These are phyloP conservation scores for Tamias sibiricus DNA, from an alignment of 2,113 vertebrate species.

Conservation along the genomic window DNA sequence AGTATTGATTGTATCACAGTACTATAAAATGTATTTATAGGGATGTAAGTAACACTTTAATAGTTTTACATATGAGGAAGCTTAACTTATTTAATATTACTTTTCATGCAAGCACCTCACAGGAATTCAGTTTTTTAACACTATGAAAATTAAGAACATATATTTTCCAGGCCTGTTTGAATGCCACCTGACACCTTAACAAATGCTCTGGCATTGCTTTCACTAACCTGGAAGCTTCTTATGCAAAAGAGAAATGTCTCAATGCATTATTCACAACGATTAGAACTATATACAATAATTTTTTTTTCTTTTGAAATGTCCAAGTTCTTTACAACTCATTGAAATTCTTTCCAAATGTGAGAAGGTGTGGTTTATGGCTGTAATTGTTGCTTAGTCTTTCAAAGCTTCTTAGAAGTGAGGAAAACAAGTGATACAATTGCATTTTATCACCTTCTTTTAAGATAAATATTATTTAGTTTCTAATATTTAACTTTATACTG, in stretches of 20 bases:
- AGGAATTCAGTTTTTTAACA: conserved; percentile 39
- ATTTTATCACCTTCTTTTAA: background rate
- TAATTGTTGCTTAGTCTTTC: background rate
- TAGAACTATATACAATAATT: background rate
- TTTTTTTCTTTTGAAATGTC: background rate
- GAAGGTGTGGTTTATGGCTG: background rate
- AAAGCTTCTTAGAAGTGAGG: conserved; percentile 1
- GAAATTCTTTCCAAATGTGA: background rate
- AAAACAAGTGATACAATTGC: background rate
- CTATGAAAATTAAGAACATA: background rate
- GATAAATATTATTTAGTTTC: background rate
- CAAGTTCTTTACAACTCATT: background rate
- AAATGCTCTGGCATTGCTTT: background rate
- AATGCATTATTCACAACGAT: background rate
- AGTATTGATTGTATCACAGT: background rate
- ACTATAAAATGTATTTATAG: conserved; percentile 9
- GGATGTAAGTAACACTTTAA: conserved; percentile 10
- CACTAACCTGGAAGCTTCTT: background rate
- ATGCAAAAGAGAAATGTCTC: background rate
- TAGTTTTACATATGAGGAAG: conserved; percentile 38
- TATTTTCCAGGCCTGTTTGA: background rate
- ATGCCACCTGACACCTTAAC: background rate
- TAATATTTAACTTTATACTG: conserved; percentile 21
- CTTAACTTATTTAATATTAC: conserved; percentile 25
- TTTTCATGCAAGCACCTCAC: conserved; percentile 16